Conservation (phyloP, 1,140 invertebrate species). For the Helicoverpa zea region DNA sequence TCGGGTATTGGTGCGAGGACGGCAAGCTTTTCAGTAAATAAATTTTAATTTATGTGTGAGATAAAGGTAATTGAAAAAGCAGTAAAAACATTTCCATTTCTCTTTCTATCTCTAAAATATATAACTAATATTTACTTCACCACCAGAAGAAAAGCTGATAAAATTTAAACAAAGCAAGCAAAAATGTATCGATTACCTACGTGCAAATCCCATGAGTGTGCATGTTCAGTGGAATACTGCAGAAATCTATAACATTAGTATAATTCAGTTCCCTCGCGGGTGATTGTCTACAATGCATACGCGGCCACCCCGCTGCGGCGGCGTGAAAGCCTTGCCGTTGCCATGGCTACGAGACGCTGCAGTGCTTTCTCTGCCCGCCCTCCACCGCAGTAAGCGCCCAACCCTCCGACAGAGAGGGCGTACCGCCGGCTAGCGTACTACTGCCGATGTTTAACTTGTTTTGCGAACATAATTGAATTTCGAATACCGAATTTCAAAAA, state of each 20-base stretch:
- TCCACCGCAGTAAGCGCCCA: constrained; percentile 75
- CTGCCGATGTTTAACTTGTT: constrained; percentile 43
- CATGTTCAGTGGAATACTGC: constrained; percentile 10
- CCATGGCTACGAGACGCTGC: constrained; percentile 81
- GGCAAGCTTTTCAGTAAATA: too few relatives aligned
- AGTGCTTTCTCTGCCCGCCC: constrained; percentile 75
- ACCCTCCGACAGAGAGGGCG: constrained; percentile 57
- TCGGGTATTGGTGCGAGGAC: too few relatives aligned
- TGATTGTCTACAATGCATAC: constrained; percentile 62
- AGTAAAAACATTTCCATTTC: too few relatives aligned
- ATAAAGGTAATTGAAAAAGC: too few relatives aligned
- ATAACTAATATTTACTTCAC: too few relatives aligned
- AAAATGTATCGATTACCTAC: neutral
- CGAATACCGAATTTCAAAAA: neutral
- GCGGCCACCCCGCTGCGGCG: constrained; percentile 53
- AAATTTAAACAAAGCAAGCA: too few relatives aligned
- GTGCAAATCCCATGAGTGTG: neutral
- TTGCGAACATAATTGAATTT: constrained; percentile 40
- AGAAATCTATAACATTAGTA: constrained; percentile 43
- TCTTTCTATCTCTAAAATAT: too few relatives aligned
- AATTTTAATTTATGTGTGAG: neutral
- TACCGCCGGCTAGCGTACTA: neutral
- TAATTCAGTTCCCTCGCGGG: constrained; percentile 57
- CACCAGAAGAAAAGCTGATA: too few relatives aligned
- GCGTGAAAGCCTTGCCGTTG: constrained; percentile 66